Evolutionary conservation across 2,888 invertebrate species (phyloP).

Genomic region (Xylocampa areola): DNA sequence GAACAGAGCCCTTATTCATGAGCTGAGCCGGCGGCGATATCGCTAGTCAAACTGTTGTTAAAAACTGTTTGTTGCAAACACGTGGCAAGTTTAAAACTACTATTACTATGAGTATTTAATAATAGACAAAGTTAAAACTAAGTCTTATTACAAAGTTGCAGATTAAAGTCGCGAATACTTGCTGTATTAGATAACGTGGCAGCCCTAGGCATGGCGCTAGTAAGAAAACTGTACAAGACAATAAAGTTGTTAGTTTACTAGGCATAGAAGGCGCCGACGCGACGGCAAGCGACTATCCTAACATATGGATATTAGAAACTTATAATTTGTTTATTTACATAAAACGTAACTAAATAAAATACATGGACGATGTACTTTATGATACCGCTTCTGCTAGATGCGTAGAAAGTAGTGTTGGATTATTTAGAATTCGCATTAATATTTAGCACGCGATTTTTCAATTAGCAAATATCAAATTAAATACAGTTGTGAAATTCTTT

Average conservation of each 20-base stretch:
- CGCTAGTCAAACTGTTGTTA: too few species aligned
- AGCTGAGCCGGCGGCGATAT: too few species aligned
- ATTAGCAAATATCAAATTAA: not conserved
- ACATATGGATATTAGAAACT: conserved; percentile 25
- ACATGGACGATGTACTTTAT: conserved; percentile 24
- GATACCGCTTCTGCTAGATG: conserved; percentile 8
- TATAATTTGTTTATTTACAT: conserved; percentile 26
- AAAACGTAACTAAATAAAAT: too few species aligned
- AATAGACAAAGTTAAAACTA: too few species aligned
- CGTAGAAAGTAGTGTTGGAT: too few species aligned
- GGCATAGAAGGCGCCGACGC: conserved; percentile 32
- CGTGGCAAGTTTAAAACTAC: too few species aligned
- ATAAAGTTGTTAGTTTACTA: conserved; percentile 27
- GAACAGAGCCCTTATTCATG: too few species aligned
- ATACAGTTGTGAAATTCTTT: too few species aligned
- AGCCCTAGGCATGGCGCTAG: conserved; percentile 11
- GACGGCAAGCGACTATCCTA: conserved; percentile 19
- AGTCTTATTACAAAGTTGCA: too few species aligned
- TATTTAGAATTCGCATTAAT: conserved; percentile 29
- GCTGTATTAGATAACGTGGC: not conserved
- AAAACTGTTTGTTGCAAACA: too few species aligned
- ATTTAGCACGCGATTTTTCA: conserved; percentile 10
- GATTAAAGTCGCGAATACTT: too few species aligned
- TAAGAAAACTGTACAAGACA: conserved; percentile 16
- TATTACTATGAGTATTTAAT: too few species aligned